phyloP scores from a whole-genome alignment of 2,797 vertebrate genomes.

The Betta splendens region DNA sequence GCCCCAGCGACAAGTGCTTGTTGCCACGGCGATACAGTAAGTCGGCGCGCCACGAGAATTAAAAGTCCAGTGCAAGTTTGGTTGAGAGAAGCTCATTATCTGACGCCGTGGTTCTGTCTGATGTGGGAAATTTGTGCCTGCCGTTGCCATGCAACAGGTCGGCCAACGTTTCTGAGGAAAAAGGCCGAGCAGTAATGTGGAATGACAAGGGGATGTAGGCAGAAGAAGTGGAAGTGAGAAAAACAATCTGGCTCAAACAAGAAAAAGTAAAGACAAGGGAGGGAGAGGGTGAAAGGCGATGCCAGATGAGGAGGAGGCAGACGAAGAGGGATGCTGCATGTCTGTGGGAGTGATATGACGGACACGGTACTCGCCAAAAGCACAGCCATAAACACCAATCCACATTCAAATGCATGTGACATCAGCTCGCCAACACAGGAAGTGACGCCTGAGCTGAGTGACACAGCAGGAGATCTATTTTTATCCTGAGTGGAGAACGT shows the following conservation, averaged over 20 bases:
- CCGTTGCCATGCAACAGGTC: conserved; percentile 84
- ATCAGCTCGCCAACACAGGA: conserved; percentile 6
- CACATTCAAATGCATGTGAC: conserved; percentile 7
- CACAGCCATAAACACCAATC: conserved; percentile 10
- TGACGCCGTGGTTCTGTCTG: conserved; percentile 26
- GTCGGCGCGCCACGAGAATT: conserved; percentile 39
- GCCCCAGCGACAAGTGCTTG: conserved; percentile 27
- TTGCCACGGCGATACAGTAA: conserved; percentile 63
- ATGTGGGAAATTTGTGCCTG: conserved; percentile 48
- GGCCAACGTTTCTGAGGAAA: conserved; percentile 43
- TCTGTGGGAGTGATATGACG: conserved; percentile 3
- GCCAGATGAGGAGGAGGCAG: neutral
- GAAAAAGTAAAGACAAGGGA: neutral
- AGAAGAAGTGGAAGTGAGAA: neutral
- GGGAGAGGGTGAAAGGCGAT: conserved; percentile 4
- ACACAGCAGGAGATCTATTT: conserved; percentile 28
- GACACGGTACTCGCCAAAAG: neutral
- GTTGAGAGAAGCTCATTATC: conserved; percentile 52
- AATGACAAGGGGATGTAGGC: conserved; percentile 9
- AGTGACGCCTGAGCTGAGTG: conserved; percentile 3
- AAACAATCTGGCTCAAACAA: neutral
- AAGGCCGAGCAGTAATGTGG: conserved; percentile 34
- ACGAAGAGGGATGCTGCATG: conserved; percentile 23
- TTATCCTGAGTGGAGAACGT: conserved; percentile 14
- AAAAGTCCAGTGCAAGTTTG: conserved; percentile 51